phyloP scores from a whole-genome alignment of 2,888 invertebrate genomes.

The Electrophaes corylata region DNA sequence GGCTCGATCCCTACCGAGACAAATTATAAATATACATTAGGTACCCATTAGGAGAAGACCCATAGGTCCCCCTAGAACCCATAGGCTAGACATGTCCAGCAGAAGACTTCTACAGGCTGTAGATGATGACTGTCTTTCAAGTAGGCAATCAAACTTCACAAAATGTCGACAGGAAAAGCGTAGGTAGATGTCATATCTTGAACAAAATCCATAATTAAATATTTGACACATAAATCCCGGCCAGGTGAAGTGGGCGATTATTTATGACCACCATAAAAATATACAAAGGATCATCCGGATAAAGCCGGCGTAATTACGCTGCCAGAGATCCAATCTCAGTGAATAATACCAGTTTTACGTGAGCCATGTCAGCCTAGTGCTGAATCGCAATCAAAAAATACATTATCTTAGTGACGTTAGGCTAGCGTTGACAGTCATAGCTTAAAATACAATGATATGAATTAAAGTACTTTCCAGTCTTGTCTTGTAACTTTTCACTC shows the following conservation, averaged over 20 bases:
- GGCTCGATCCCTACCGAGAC: too few relatives aligned
- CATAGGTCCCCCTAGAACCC: too few relatives aligned
- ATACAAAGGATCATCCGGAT: constrained; percentile 62
- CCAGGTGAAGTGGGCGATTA: constrained; percentile 60
- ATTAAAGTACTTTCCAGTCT: too few relatives aligned
- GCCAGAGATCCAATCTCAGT: constrained; percentile 38
- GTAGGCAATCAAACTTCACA: constrained; percentile 1
- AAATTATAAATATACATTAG: too few relatives aligned
- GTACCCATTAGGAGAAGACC: too few relatives aligned
- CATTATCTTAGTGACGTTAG: not conserved
- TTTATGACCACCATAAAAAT: constrained; percentile 71
- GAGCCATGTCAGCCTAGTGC: constrained; percentile 1
- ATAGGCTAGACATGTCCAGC: too few relatives aligned
- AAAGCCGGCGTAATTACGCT: constrained; percentile 53
- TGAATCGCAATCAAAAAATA: not conserved
- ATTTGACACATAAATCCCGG: constrained; percentile 58
- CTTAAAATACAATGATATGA: not conserved
- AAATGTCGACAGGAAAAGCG: constrained; percentile 7
- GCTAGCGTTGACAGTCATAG: not conserved
- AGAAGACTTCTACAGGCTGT: too few relatives aligned
- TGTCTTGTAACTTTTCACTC: too few relatives aligned
- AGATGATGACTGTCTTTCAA: not conserved
- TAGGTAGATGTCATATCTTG: constrained; percentile 42
- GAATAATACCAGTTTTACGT: constrained; percentile 19
- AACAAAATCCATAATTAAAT: constrained; percentile 64